Evolutionary conservation across 2,888 invertebrate genomes (phyloP).

Genomic region (Spisula solida): DNA sequence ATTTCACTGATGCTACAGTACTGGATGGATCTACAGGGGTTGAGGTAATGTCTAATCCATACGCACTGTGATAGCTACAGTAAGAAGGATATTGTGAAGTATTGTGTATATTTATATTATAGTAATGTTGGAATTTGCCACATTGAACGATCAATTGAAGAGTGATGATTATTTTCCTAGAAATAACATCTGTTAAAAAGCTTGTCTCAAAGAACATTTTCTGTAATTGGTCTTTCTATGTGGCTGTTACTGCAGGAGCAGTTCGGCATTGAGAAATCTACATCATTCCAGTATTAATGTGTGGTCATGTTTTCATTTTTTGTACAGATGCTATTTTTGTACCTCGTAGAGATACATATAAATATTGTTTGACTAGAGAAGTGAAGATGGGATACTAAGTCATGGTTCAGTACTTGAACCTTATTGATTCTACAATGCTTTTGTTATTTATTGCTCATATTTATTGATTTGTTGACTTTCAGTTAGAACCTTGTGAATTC

Average conservation of each 20-base stretch:
- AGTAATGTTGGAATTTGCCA: slow-evolving; percentile 19
- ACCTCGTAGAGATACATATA: slow-evolving; percentile 34
- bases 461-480: slow-evolving; percentile 44
- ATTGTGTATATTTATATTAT: slow-evolving; percentile 12
- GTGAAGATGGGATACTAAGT: neutral
- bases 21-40: slow-evolving; percentile 65
- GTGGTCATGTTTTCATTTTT: slow-evolving; percentile 43
- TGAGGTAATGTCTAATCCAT: slow-evolving; percentile 74
- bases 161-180: neutral
- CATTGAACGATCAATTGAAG: slow-evolving; percentile 20
- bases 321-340: slow-evolving; percentile 55
- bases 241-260: slow-evolving; percentile 13
- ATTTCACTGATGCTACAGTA: slow-evolving; percentile 68
- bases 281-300: slow-evolving; percentile 52
- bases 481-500: slow-evolving; percentile 31
- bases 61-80: slow-evolving; percentile 63
- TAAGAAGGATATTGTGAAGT: slow-evolving; percentile 2
- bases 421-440: neutral
- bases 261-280: slow-evolving; percentile 37
- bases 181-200: neutral
- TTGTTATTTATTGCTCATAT: slow-evolving; percentile 33
- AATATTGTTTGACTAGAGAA: slow-evolving; percentile 8
- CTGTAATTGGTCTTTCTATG: slow-evolving; percentile 26
- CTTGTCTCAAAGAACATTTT: slow-evolving; percentile 14
- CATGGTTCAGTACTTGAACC: neutral